Conservation (phyloP, 2,797 vertebrate species). For the Xyrichtys novacula region DNA sequence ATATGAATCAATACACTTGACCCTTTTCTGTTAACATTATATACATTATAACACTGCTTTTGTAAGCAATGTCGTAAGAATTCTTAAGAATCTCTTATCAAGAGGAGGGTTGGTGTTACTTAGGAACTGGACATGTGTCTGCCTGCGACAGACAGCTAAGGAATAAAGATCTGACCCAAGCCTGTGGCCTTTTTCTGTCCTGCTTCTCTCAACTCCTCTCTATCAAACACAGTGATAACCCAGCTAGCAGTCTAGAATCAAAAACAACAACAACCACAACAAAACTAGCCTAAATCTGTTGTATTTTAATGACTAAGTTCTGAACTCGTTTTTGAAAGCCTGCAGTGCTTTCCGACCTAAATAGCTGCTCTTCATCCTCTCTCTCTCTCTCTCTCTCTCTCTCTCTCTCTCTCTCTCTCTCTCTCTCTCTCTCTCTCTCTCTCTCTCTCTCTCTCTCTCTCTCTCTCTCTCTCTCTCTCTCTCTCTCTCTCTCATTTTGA, state of each 20-base stretch:
- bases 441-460: conserved; percentile 38
- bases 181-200: conserved; percentile 53
- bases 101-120: conserved; percentile 29
- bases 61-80: no score
- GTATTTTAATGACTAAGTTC: conserved; percentile 80
- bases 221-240: conserved; percentile 40
- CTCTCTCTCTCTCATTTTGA: conserved; percentile 58
- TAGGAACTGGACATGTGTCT: conserved; percentile 39
- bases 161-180: conserved; percentile 43
- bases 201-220: conserved; percentile 34
- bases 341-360: conserved; percentile 80
- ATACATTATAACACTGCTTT: no score
- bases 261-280: conserved; percentile 73
- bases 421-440: conserved; percentile 36
- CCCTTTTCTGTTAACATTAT: no score
- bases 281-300: conserved; percentile 71
- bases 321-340: conserved; percentile 76
- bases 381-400: conserved; percentile 25
- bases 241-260: conserved; percentile 56
- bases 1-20: no score
- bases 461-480: conserved; percentile 20
- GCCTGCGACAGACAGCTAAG: conserved; percentile 36
- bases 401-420: conserved; percentile 21
- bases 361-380: conserved; percentile 63
- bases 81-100: conserved; percentile 3